phyloP scores from a whole-genome alignment of 2,888 invertebrate genomes.

The Erannis defoliaria region DNA sequence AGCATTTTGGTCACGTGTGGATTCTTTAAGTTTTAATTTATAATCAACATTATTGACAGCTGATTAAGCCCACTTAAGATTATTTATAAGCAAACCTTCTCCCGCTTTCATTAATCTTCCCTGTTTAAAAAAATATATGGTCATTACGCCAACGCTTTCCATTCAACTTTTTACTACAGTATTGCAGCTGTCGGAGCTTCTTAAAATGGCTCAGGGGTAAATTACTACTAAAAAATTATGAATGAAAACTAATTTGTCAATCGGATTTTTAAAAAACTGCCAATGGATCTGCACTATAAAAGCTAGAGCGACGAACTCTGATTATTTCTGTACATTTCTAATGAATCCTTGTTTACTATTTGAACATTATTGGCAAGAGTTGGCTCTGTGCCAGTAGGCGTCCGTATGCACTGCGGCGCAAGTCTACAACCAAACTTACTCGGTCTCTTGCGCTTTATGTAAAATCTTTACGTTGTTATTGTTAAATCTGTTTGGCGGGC shows the following conservation, averaged over 20 bases:
- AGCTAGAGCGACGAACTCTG: constrained; percentile 61
- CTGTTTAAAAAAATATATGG: no score
- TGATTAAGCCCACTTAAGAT: no score
- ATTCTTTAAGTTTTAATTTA: no score
- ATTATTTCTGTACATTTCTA: constrained; percentile 65
- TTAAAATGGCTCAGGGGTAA: no score
- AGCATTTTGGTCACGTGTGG: no score
- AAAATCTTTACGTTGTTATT: constrained; percentile 3
- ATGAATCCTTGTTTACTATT: constrained; percentile 64
- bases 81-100: no score
- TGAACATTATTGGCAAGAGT: constrained; percentile 56
- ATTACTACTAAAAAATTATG: no score
- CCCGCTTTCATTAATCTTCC: no score
- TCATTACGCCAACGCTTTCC: no score
- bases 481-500: constrained; percentile 12
- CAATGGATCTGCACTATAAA: constrained; percentile 30
- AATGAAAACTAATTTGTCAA: not conserved
- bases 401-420: constrained; percentile 10
- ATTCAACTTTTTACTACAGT: no score
- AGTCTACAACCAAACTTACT: constrained; percentile 11
- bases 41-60: no score
- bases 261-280: not conserved
- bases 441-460: not conserved
- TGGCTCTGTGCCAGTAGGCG: constrained; percentile 59
- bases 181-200: no score